Base-by-base conservation (phyloP, 1,140 invertebrate species). In the Gonatopus flavifemur region DNA sequence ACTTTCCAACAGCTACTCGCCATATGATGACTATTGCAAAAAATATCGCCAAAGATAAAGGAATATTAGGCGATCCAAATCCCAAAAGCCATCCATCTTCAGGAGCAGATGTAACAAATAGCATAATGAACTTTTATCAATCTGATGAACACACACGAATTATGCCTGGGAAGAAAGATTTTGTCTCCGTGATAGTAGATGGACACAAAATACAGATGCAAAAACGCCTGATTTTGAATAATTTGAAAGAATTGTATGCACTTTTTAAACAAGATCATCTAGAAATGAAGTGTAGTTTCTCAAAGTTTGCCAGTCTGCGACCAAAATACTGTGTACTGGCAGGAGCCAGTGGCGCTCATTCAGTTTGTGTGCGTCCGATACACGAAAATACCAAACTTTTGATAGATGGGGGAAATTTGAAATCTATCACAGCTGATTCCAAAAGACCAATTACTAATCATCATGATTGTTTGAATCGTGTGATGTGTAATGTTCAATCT, bases 331-430 rank as follows among this genome's bases (percentile, higher is more conserved):
- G n/a, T n/a, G n/a, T n/a, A n/a, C n/a, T n/a, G n/a, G n/a, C n/a
- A n/a, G 52, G 52, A 37, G 41, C 57, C 44, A 25, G 52, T 33
- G 52, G 49, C 19, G 51, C 51, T 21, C 51, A 53, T 32, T 35
- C 46, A 9, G 55, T 58, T 6, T 58, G 49, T 32, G 50, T 60
- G 49, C 57, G 54, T 40, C 44, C 36, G 12, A 49, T 47, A 4
- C 58, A 60, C 28, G 47, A 60, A 25, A 60, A 57, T 38, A 33
- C 57, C 21, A 57, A 57, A 22, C 37, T 57, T 19, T 38, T 51
- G 39, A 40, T 51, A 31, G 18, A 49, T 44, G 50, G 33, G 35
- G 30, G 37, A 24, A 43, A 39, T 35, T 37, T 52, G 13, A 22
- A 39, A 10, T 39, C 37, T 30, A 13, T 59, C 12, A 38, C 44